Evolutionary conservation across 2,888 invertebrate species (phyloP), one percentile per base, ranked within the genome.

Genomic region (Pantelozetes paolii): DNA sequence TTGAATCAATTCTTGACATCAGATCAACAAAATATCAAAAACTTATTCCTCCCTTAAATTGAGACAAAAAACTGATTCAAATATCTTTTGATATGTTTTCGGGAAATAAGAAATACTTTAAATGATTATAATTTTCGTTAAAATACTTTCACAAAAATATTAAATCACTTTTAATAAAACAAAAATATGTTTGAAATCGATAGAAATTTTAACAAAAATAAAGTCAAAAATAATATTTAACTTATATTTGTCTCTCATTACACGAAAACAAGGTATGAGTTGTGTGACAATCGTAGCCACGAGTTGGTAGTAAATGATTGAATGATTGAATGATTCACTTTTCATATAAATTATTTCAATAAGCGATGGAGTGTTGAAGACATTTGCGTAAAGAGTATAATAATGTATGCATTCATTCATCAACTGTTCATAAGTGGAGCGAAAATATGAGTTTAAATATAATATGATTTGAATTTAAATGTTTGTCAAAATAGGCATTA

Each of bases 341-440:
- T 62, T 18, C 6, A 2, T 26, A 30, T 36, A 28, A 57, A 32
- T 62, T 62, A 30, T 62, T 8, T 62, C 30, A 62, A n/a, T 62
- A 62, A 62, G 62, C 62, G 62, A 62, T 62, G 62, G 32, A 32
- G 62, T 62, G 62, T 62, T 62, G 45, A 62, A 57, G 62, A 62
- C 32, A 18, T 54, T 54, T 54, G 11, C 26, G 26, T 11, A 23
- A 18, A 54, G 54, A 23, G 8, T 26, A 54, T 54, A 26, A 9
- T 54, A 54, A 54, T 54, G 15, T n/a, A 54, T 54, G n/a, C 36
- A 36, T 36, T 36, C 6, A 45, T 11, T 18, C 23, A 26, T 62
- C 62, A 67, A 26, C 18, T 36, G n/a, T 32, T 36, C 64, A 1
- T 36, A 64, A 64, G 23, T 67, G 67, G 67, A 67, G 67, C 67